A percentile compares a stretch with the other conserved stretches of the same genome.
These are phyloP conservation scores for Lycocorax pyrrhopterus DNA, from an alignment of 2,113 vertebrate genomes.

Conservation along the genomic window DNA sequence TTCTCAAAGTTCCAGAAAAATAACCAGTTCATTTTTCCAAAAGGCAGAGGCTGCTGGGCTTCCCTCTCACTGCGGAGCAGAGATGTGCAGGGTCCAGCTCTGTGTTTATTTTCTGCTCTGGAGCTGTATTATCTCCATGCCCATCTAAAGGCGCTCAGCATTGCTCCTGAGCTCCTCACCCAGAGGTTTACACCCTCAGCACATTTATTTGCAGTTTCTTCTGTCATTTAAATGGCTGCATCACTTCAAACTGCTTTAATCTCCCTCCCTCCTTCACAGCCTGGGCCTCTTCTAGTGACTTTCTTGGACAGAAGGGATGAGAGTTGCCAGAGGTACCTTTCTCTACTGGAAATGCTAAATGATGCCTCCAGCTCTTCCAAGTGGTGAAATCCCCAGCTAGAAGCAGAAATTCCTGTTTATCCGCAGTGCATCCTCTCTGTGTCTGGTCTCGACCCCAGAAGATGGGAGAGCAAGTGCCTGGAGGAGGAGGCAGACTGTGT, in stretches of 20 bases:
- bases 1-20: neutral
- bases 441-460: neutral
- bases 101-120: neutral
- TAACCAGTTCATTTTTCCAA: rapidly evolving
- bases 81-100: neutral
- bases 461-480: neutral
- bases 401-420: neutral
- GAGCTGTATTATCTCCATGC: neutral
- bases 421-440: too few species aligned
- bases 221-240: neutral
- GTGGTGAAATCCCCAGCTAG: neutral
- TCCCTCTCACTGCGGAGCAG: neutral
- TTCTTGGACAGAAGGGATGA: neutral
- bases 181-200: neutral
- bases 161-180: neutral
- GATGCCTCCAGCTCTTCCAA: neutral
- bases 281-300: neutral
- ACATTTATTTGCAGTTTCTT: neutral
- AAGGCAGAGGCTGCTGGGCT: neutral
- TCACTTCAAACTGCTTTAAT: neutral
- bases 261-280: neutral
- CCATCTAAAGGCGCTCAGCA: neutral
- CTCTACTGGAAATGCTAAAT: neutral
- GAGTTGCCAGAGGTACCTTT: neutral
- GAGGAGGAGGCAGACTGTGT: neutral